Evolutionary conservation across 2,113 vertebrate species (phyloP).

Genomic region (Onychorhynchus coronatus): DNA sequence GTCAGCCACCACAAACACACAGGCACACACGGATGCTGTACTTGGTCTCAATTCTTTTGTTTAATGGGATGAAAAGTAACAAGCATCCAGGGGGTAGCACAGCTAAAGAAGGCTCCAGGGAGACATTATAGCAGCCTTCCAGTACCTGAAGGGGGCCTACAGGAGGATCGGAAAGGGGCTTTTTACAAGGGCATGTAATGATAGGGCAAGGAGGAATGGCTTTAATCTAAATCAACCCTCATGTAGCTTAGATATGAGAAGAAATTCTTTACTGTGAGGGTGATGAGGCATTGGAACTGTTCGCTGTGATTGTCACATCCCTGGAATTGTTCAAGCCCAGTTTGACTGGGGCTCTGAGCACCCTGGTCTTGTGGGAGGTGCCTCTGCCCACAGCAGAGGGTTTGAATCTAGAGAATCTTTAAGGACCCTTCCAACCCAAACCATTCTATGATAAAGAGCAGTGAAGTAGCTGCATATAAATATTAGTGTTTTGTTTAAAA

Average conservation of each 20-base stretch:
- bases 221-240: too few species aligned
- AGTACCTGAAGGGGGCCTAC: background rate
- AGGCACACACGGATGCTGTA: rapidly evolving
- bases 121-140: background rate
- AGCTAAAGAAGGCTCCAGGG: background rate
- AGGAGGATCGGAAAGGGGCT: background rate
- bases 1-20: background rate
- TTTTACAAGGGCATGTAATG: background rate
- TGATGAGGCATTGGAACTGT: background rate
- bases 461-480: background rate
- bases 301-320: background rate
- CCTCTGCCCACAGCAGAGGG: background rate
- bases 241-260: background rate
- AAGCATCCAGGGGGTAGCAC: background rate
- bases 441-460: background rate
- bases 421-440: background rate
- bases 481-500: conserved; percentile 39
- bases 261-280: background rate
- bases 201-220: background rate
- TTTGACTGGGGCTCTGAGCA: background rate
- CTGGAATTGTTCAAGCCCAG: background rate
- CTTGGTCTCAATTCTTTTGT: background rate
- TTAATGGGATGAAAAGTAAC: background rate
- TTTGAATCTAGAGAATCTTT: background rate
- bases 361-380: background rate